phyloP scores from a whole-genome alignment of 2,888 invertebrate genomes.

The Ophion costatus region DNA sequence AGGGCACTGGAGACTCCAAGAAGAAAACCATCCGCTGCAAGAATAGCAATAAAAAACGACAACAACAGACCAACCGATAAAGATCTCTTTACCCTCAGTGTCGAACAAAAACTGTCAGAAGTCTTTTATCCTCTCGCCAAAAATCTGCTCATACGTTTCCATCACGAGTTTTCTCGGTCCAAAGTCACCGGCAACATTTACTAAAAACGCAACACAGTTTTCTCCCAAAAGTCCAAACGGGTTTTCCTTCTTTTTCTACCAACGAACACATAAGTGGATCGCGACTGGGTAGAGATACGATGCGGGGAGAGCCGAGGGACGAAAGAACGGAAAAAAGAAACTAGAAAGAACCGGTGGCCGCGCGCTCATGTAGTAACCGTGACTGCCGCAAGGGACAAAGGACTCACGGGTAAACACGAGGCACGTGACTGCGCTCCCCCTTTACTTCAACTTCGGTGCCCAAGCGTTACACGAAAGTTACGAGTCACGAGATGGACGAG shows the following conservation, averaged over 20 bases:
- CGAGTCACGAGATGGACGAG: constrained; percentile 48
- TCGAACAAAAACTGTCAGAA: constrained; percentile 15
- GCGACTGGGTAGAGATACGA: constrained; percentile 4
- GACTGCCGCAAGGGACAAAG: constrained; percentile 46
- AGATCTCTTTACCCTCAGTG: constrained; percentile 46
- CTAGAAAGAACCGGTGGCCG: constrained; percentile 15
- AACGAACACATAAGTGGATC: constrained; percentile 2
- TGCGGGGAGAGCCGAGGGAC: constrained; percentile 3
- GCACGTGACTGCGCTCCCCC: constrained; percentile 39
- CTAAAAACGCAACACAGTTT: constrained; percentile 5
- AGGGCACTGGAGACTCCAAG: constrained; percentile 3
- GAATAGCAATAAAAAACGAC: constrained; percentile 35
- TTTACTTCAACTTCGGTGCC: constrained; percentile 22
- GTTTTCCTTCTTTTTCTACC: not conserved
- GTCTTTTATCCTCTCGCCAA: not conserved
- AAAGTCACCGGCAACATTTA: not conserved
- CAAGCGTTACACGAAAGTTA: constrained; percentile 39
- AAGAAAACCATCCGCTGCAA: constrained; percentile 10
- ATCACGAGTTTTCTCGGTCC: not conserved
- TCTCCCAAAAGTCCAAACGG: constrained; percentile 5
- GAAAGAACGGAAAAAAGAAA: constrained; percentile 7
- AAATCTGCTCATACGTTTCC: no score
- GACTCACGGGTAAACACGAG: constrained; percentile 50
- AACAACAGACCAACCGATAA: constrained; percentile 49
- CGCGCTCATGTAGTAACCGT: constrained; percentile 3